Evolutionary conservation across 2,113 vertebrate species (phyloP).

Genomic region (Thamnophis sirtalis): DNA sequence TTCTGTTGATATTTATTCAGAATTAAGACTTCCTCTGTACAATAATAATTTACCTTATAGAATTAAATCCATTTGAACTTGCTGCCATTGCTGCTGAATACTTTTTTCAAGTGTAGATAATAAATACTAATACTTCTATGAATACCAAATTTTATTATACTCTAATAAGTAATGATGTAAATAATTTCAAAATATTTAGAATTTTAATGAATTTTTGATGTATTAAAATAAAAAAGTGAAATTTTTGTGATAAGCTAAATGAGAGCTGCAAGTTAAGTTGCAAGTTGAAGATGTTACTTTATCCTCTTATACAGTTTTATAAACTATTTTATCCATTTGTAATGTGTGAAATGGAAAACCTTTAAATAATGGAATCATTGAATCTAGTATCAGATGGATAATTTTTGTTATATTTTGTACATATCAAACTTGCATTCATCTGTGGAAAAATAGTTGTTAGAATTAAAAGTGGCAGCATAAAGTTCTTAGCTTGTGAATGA

Average conservation of each 20-base stretch:
- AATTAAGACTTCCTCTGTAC: not conserved
- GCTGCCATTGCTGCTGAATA: not conserved
- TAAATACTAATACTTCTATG: not conserved
- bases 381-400: constrained; percentile 12
- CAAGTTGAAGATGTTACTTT: constrained; percentile 12
- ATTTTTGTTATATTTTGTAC: not conserved
- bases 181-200: not conserved
- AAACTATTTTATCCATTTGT: constrained; percentile 31
- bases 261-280: not conserved
- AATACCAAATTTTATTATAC: not conserved
- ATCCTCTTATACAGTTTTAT: too few species aligned
- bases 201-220: not conserved
- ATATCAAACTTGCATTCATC: constrained; percentile 25
- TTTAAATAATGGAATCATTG: constrained; percentile 29
- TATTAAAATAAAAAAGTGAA: not conserved
- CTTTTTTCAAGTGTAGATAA: not conserved
- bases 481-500: not conserved
- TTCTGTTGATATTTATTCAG: not conserved
- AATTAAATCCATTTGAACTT: not conserved
- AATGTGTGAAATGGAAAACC: constrained; percentile 33
- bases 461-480: not conserved
- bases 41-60: not conserved
- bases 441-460: constrained; percentile 12
- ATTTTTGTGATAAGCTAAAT: constrained; percentile 28
- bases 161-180: not conserved